Conservation (phyloP, 2,113 vertebrate genomes). For the human (Homo sapiens) region GRCh38 chr12:96976501-96977000, state of each 20-base stretch:
- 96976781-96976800: not conserved
- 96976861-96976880: too few species aligned
- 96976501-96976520: not conserved
- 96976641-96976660: not conserved
- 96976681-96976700: not conserved
- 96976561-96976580: not conserved
- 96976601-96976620: not conserved
- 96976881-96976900: not conserved
- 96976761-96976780: not conserved
- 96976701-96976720: not conserved
- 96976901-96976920: slow-evolving; percentile 1
- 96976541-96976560: not conserved
- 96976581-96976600: not conserved
- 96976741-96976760: slow-evolving; percentile 1
- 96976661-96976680: not conserved
- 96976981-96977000: not conserved
- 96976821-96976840: not conserved
- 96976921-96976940: not conserved
- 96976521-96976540: not conserved
- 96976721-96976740: not conserved
- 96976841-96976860: not conserved
- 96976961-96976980: not conserved
- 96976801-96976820: not conserved
- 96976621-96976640: not conserved
- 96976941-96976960: not conserved